Conservation (phyloP, 2,797 vertebrate species). For the Molossus molossus region DNA sequence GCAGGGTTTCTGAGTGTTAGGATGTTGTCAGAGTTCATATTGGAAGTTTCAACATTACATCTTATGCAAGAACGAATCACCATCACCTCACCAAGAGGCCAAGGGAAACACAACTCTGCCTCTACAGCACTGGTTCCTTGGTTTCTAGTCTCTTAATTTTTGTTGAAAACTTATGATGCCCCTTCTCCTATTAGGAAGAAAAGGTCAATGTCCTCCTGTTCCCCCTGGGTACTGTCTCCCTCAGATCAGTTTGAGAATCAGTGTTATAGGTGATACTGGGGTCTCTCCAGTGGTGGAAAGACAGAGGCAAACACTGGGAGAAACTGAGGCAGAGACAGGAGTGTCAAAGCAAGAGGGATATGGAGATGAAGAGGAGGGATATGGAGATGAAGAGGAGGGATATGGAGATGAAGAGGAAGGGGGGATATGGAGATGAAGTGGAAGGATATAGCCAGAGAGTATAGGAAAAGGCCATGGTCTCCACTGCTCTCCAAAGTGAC, state of each 20-base stretch:
- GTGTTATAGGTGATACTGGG: background rate
- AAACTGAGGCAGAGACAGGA: background rate
- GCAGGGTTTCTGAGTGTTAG: background rate
- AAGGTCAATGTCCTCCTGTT: background rate
- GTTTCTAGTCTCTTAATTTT: constrained; percentile 6
- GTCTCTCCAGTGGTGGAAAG: background rate
- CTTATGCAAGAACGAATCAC: background rate
- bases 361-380: background rate
- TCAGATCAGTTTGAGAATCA: background rate
- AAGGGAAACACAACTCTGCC: background rate
- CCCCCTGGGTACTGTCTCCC: background rate
- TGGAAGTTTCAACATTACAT: background rate
- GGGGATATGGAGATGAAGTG: background rate
- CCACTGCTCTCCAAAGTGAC: background rate
- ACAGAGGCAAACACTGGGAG: background rate
- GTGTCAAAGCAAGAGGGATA: background rate
- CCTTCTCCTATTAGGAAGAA: background rate
- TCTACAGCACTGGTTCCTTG: background rate
- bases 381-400: too few species aligned
- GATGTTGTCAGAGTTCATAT: background rate
- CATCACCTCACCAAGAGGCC: background rate
- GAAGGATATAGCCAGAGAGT: background rate
- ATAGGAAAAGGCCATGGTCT: background rate
- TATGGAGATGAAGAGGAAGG: background rate
- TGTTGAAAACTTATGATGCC: background rate